Base-by-base conservation (phyloP, 2,888 invertebrate genomes). In the Hemicrepidius hirtus region DNA sequence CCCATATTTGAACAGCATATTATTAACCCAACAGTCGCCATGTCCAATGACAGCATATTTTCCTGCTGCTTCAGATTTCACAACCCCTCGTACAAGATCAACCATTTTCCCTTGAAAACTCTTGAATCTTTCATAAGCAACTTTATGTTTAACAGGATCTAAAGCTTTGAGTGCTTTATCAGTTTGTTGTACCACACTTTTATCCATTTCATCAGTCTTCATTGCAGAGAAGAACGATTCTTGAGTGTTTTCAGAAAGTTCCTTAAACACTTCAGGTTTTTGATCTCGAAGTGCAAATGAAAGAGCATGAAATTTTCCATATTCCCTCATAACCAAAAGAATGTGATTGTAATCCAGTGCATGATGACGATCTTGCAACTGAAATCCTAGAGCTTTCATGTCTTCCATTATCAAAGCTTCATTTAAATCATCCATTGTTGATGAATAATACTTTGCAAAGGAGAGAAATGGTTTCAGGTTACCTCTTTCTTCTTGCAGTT, bases 281-380 rank as follows among this genome's bases (percentile, higher is more conserved):
- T 77, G 75, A 57, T 79, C 77, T 20, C 76, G 77, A 50, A 83
- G 46, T 0, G 80, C 82, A 65, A 78, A 82, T 0, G 80, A 82
- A 6, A 82, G 46, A 1, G 82, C 79, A 68, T 83, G 83, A n/a
- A 81, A 77, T 59, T 77, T 78, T 0, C 79, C 83, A 44, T 82
- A 79, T 20, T 79, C 77, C 41, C 77, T 73, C 59, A 82, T 65
- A 20, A 80, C 79, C 12, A 83, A 41, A 10, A 68, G 53, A 4
- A 77, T 76, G 66, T 82, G 81, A 46, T 79, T 57, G n/a, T 76
- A 79, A 74, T 83, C 80, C 57, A 83, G 59, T 12, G 77, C 74
- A 20, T 74, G 60, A 21, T 32, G 37, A 0, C 77, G 68, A 41
- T 73, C 59, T 28, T 53, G 32, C 50, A 74, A 35, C 9, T 60